phyloP scores from a whole-genome alignment of 2,888 invertebrate species.

The Temnothorax rugatulus region DNA sequence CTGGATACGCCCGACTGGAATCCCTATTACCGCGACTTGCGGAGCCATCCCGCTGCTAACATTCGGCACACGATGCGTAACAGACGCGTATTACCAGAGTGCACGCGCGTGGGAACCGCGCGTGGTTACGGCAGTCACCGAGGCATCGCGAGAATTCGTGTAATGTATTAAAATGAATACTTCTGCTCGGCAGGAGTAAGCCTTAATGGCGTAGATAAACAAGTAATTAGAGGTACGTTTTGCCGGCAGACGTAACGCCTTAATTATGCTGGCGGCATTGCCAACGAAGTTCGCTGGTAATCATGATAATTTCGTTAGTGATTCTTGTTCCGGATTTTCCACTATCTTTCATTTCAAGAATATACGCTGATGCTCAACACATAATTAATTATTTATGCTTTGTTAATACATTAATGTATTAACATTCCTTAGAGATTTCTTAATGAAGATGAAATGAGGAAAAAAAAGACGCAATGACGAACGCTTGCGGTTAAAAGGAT shows the following conservation, averaged over 20 bases:
- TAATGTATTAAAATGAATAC: constrained; percentile 48
- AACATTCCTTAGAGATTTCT: constrained; percentile 18
- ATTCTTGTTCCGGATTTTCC: constrained; percentile 39
- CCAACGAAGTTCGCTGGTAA: not conserved
- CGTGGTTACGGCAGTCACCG: constrained; percentile 11
- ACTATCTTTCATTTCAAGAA: not conserved
- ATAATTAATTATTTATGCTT: constrained; percentile 16
- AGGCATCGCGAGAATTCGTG: constrained; percentile 46
- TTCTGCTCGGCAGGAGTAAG: constrained; percentile 25
- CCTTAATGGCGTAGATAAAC: constrained; percentile 49
- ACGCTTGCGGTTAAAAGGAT: not conserved
- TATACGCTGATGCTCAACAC: not conserved
- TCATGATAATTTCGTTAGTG: constrained; percentile 29
- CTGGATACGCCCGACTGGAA: constrained; percentile 37
- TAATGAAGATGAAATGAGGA: constrained; percentile 26
- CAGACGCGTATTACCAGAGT: constrained; percentile 35
- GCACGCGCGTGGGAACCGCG: constrained; percentile 42
- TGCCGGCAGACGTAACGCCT: constrained; percentile 44
- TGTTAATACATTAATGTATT: not conserved
- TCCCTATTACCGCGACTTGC: constrained; percentile 29
- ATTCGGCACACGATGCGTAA: constrained; percentile 54
- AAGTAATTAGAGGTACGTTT: constrained; percentile 48
- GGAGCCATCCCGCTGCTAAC: constrained; percentile 23
- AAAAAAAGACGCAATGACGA: constrained; percentile 7
- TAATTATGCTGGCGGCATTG: constrained; percentile 29